Evolutionary conservation across 2,888 invertebrate species (phyloP), one percentile per base, ranked within the genome.

Genomic region (Parthenolecanium corni): DNA sequence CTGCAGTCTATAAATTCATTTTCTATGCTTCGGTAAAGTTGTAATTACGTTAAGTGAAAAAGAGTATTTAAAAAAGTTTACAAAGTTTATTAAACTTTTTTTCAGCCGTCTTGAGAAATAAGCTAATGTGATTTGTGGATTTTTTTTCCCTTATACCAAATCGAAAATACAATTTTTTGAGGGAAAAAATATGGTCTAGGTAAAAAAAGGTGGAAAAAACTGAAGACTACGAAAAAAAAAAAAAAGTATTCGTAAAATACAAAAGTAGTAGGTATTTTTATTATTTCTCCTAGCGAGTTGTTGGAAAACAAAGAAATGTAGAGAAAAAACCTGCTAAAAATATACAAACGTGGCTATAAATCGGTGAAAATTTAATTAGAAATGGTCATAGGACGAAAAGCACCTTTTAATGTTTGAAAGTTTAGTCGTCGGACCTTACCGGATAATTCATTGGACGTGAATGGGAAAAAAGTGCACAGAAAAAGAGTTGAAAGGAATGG

Each of bases 361-460:
- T 53, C 40, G n/a, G 11, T 3, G 51, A 51, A 53, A 53, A 53
- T 53, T 53, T 53, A 53, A 53, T 53, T 53, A 53, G 53, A 53
- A 53, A 21, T 53, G 40, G 53, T 53, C 53, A 42, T 42, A 40
- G 40, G 40, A 53, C 36, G 16, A 38, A 40, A 52, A 53, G 23
- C 20, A 36, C 23, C 53, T 12, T 25, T 18, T 53, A 40, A 25
- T 40, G 21, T 40, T 53, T 38, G 36, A 21, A 38, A 40, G 53
- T 53, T 40, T 40, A 21, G 18, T 53, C 40, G 38, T 53, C 40
- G 53, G 53, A 53, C 53, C 53, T 53, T 53, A 40, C 38, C 16
- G 23, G 53, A 53, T 53, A 53, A 53, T 53, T 53, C 53, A 53
- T 53, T 36, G 12, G 53, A 36, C 14, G 44, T 53, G 40, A 38